Evolutionary conservation across 1,140 invertebrate species (phyloP), one percentile per base, ranked within the genome.

Genomic region (Philaenus spumarius): DNA sequence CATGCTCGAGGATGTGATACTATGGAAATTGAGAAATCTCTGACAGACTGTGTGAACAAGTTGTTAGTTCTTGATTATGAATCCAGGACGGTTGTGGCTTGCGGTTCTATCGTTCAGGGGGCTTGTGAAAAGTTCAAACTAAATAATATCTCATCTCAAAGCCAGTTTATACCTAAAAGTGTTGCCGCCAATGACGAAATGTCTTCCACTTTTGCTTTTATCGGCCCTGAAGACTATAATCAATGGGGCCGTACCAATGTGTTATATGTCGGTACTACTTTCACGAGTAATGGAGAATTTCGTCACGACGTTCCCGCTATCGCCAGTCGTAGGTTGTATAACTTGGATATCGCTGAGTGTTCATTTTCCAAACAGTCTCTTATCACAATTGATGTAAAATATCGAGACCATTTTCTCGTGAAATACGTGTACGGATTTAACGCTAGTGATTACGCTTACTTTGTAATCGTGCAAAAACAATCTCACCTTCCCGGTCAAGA

Each of bases 351-450:
- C 40, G 86, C 89, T 0, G 89, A 94, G 70, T 85, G 82, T 61
- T 87, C 88, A 2, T 94, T 95, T 68, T 86, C 84, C 17, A 89
- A 91, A 69, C 87, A 94, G 70, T 91, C 91, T 23, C 80, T 86
- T 43, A 78, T 95, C n/a, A 83, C 86, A 63, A 94, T 96, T 58
- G 93, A 95, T 75, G 91, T 95, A 11, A 94, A 94, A 69, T 94
- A 94, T 72, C 82, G 92, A 56, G 93, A 96, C 75, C 92, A 95
- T 70, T 96, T 95, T 74, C 77, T 95, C 6, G 92, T 98, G 19
- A 86, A 92, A 68, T 98, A 97, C 72, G 82, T 97, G 1, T 96
- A 95, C 74, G 95, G 95, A 11, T 98, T 98, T 69, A 91, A 95
- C 72, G 90, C 92, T 1, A 91, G 86, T 66, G 87, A 92, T 59